Percentiles rank a stretch among this genome's conserved stretches.
These are phyloP conservation scores for Cheilinus undulatus DNA, from an alignment of 2,113 vertebrate species.

Conservation along the genomic window DNA sequence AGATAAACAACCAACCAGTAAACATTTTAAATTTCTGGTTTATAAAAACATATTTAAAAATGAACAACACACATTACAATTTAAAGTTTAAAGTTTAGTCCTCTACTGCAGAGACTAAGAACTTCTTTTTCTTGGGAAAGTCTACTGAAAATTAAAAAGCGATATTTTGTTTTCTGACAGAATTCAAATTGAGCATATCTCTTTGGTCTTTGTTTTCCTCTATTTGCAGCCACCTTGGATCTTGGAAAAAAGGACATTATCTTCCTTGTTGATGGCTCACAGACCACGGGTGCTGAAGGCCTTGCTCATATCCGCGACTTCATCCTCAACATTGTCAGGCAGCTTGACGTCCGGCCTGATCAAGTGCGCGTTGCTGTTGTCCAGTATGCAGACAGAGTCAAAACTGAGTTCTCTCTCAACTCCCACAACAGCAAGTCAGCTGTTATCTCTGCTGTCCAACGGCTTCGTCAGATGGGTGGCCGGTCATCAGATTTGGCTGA, in stretches of 20 bases:
- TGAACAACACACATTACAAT: too few relatives aligned
- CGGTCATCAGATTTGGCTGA: constrained; percentile 86
- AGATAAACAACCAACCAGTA: too few relatives aligned
- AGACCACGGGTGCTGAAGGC: constrained; percentile 72
- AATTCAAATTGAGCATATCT: not conserved
- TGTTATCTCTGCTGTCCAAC: constrained; percentile 85
- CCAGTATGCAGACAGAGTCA: constrained; percentile 88
- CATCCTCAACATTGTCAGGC: constrained; percentile 85
- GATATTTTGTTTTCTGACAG: not conserved
- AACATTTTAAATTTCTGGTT: too few relatives aligned
- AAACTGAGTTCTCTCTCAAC: constrained; percentile 90
- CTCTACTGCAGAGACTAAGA: too few relatives aligned
- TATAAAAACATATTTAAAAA: too few relatives aligned
- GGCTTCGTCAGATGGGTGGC: constrained; percentile 88
- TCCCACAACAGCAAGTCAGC: constrained; percentile 83
- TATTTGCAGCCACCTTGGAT: constrained; percentile 59
- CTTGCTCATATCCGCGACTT: constrained; percentile 94
- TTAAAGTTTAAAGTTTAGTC: too few relatives aligned
- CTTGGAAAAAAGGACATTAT: constrained; percentile 90
- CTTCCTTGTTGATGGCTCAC: constrained; percentile 95
- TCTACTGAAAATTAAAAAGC: not conserved
- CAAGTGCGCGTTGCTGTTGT: constrained; percentile 88
- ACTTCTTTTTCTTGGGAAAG: too few relatives aligned
- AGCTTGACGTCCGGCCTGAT: constrained; percentile 87
- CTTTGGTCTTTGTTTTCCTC: constrained; percentile 27